Conservation (phyloP, 2,888 invertebrate species). For the Hydriomena furcata region DNA sequence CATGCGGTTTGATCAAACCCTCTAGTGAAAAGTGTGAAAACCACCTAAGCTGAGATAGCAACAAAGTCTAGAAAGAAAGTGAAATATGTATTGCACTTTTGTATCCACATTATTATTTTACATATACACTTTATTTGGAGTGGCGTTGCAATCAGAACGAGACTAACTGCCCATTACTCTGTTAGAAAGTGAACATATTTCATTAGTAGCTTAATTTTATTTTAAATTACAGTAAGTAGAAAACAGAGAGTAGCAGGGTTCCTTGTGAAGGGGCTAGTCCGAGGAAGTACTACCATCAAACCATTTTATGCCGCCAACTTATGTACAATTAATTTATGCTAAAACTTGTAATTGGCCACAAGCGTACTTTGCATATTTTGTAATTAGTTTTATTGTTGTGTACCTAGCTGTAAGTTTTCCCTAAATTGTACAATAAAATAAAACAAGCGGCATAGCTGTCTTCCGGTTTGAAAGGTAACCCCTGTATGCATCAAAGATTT, state of each 20-base stretch:
- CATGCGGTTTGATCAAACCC: slow-evolving; percentile 4
- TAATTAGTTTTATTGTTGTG: too few species aligned
- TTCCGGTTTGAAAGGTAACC: too few species aligned
- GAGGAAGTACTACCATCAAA: too few species aligned
- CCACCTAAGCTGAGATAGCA: slow-evolving; percentile 11
- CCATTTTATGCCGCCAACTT: too few species aligned
- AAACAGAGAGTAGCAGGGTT: slow-evolving; percentile 15
- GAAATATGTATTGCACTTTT: slow-evolving; percentile 6
- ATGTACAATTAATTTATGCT: too few species aligned
- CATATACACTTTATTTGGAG: slow-evolving; percentile 53
- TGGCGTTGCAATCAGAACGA: slow-evolving; percentile 57
- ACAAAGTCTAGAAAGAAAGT: slow-evolving; percentile 26
- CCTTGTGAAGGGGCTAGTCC: too few species aligned
- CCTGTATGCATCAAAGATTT: too few species aligned
- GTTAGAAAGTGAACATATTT: slow-evolving; percentile 62
- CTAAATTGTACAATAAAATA: too few species aligned
- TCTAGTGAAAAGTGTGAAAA: slow-evolving; percentile 10
- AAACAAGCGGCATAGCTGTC: too few species aligned
- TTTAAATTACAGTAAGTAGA: slow-evolving; percentile 34
- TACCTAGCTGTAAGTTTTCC: too few species aligned
- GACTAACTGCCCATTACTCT: slow-evolving; percentile 57
- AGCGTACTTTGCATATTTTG: too few species aligned
- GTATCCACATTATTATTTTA: slow-evolving; percentile 33
- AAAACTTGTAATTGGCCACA: too few species aligned
- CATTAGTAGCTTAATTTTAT: slow-evolving; percentile 39